Percentiles rank a stretch among this genome's conserved stretches.
These are phyloP conservation scores for Aphelinus atriplicis DNA, from an alignment of 1,140 invertebrate genomes.

Conservation along the genomic window DNA sequence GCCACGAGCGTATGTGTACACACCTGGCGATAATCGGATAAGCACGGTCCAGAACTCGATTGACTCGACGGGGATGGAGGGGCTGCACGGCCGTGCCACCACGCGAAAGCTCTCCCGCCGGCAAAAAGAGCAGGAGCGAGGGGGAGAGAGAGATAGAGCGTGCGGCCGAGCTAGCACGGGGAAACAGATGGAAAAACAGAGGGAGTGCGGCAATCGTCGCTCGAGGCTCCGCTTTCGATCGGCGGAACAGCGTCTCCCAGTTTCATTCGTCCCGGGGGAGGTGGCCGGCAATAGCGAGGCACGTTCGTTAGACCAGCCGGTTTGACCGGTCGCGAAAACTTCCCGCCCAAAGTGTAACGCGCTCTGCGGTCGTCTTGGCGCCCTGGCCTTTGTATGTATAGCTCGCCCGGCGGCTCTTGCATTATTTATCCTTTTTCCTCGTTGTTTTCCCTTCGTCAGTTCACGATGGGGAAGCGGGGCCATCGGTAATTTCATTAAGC, in stretches of 20 bases:
- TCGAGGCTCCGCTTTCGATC: constrained; percentile 27
- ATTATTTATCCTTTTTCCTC: too few species aligned
- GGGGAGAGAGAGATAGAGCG: too few species aligned
- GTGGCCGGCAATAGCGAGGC: neutral
- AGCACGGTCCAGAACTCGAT: constrained; percentile 34
- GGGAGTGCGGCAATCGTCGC: constrained; percentile 8
- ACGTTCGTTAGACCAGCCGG: constrained; percentile 31
- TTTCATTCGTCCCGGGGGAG: neutral
- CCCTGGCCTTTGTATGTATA: too few species aligned
- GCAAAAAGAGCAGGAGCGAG: neutral
- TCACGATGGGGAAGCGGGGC: too few species aligned
- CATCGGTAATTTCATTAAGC: constrained; percentile 6
- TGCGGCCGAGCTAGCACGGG: too few species aligned
- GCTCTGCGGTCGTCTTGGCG: too few species aligned
- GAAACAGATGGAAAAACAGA: constrained; percentile 7
- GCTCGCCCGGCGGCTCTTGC: too few species aligned
- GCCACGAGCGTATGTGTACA: neutral
- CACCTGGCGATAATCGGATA: constrained; percentile 33
- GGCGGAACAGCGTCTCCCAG: neutral
- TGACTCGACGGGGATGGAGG: neutral
- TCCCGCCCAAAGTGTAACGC: neutral
- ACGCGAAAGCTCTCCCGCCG: neutral
- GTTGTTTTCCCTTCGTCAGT: too few species aligned
- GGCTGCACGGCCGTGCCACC: neutral
- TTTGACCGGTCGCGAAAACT: constrained; percentile 26